Percentiles rank a stretch among this genome's conserved stretches.
phyloP scores from a whole-genome alignment of 2,113 vertebrate genomes.

The Rhipidura dahli region DNA sequence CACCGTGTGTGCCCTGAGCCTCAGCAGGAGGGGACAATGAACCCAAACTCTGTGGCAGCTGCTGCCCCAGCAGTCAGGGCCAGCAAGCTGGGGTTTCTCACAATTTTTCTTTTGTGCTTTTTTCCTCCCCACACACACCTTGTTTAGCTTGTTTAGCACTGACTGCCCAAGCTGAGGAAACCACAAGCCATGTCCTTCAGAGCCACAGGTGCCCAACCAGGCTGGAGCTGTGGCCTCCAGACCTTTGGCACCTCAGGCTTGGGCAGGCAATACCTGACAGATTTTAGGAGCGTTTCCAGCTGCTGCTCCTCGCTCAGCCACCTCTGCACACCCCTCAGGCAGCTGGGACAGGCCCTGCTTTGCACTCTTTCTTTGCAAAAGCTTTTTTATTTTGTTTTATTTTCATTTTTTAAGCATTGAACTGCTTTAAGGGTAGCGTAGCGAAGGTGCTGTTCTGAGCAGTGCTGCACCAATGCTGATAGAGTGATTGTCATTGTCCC shows the following conservation, averaged over 20 bases:
- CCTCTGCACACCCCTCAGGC: background rate
- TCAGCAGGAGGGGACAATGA: background rate
- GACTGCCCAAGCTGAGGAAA: background rate
- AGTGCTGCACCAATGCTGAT: background rate
- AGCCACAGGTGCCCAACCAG: background rate
- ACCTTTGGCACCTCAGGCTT: background rate
- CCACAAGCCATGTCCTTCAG: background rate
- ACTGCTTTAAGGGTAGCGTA: background rate
- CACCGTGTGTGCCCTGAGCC: background rate
- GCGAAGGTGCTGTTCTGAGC: background rate
- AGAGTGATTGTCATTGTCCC: slow-evolving; percentile 26
- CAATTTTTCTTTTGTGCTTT: background rate
- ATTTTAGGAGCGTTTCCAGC: background rate
- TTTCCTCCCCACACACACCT: fast-evolving
- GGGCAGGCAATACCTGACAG: background rate
- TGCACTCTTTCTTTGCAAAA: slow-evolving; percentile 50
- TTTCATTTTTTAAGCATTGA: background rate
- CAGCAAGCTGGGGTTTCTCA: background rate
- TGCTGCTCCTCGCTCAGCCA: background rate
- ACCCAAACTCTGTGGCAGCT: background rate
- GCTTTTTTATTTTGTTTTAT: background rate
- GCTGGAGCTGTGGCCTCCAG: background rate
- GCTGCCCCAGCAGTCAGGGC: background rate
- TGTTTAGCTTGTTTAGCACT: background rate
- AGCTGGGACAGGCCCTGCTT: slow-evolving; percentile 24